These are phyloP conservation scores for Serrognathus titanus DNA, from an alignment of 2,888 invertebrate genomes.

Conservation along the genomic window DNA sequence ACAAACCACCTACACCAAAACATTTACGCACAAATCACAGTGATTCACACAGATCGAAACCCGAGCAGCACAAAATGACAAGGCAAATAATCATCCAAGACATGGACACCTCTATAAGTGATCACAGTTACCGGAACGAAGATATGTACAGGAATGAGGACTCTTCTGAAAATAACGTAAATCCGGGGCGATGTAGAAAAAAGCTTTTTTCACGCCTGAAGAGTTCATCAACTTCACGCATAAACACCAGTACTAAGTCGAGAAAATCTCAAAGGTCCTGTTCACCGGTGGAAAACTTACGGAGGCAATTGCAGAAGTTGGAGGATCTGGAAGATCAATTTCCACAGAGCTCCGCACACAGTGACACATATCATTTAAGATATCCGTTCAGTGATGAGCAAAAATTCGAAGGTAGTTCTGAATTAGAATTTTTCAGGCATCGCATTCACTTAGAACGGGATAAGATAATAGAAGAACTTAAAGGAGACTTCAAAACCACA, in stretches of 20 bases:
- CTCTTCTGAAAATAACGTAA: slow-evolving; percentile 53
- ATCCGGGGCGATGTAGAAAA: slow-evolving; percentile 58
- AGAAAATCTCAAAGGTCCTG: slow-evolving; percentile 58
- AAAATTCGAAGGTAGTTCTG: slow-evolving; percentile 56
- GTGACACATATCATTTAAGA: slow-evolving; percentile 74
- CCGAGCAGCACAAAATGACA: slow-evolving; percentile 37
- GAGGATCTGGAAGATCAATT: slow-evolving; percentile 82
- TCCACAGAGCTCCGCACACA: slow-evolving; percentile 58
- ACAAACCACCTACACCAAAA: slow-evolving; percentile 45
- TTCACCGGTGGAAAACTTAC: slow-evolving; percentile 74
- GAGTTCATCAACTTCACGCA: slow-evolving; percentile 66
- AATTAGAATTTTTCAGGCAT: slow-evolving; percentile 79
- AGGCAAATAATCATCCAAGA: slow-evolving; percentile 45
- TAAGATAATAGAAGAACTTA: slow-evolving; percentile 59
- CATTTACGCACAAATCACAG: slow-evolving; percentile 44
- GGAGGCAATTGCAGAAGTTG: slow-evolving; percentile 74
- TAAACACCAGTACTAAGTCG: slow-evolving; percentile 56
- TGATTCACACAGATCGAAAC: slow-evolving; percentile 36
- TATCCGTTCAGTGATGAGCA: slow-evolving; percentile 73
- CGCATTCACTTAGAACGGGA: slow-evolving; percentile 77
- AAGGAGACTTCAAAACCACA: slow-evolving; percentile 58
- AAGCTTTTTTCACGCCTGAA: slow-evolving; percentile 68
- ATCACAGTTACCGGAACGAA: slow-evolving; percentile 51
- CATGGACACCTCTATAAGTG: slow-evolving; percentile 48
- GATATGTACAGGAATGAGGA: slow-evolving; percentile 46